These are phyloP conservation scores for Isurus oxyrinchus DNA, from an alignment of 2,113 vertebrate genomes.

Conservation along the genomic window DNA sequence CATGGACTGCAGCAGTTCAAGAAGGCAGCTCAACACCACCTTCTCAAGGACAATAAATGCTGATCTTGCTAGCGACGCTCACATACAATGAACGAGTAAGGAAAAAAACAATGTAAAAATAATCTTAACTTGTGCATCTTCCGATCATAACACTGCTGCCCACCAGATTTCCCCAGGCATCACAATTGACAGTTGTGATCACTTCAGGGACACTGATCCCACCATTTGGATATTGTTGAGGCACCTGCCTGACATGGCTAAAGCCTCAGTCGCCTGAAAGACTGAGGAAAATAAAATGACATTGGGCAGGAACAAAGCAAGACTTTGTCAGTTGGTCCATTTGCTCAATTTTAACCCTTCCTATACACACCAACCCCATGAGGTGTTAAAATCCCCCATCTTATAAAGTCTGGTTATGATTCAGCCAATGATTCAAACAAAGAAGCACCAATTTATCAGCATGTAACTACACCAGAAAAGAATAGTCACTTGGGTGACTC, in stretches of 20 bases:
- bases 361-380: background rate
- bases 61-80: too few species aligned
- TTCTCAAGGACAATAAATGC: too few species aligned
- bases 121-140: background rate
- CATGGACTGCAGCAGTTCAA: too few species aligned
- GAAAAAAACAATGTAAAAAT: background rate
- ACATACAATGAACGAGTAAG: too few species aligned
- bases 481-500: background rate
- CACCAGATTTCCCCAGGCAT: too few species aligned
- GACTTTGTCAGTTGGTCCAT: background rate
- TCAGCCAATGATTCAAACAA: background rate
- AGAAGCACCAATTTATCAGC: background rate
- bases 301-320: background rate
- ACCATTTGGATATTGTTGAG: background rate
- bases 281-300: background rate
- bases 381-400: background rate
- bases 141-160: background rate
- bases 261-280: background rate
- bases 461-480: background rate
- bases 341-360: background rate
- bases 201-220: background rate
- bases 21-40: too few species aligned
- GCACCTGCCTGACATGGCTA: background rate
- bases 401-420: background rate
- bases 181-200: background rate